These are phyloP conservation scores for Mycteria americana DNA, from an alignment of 2,797 vertebrate species.

Conservation along the genomic window DNA sequence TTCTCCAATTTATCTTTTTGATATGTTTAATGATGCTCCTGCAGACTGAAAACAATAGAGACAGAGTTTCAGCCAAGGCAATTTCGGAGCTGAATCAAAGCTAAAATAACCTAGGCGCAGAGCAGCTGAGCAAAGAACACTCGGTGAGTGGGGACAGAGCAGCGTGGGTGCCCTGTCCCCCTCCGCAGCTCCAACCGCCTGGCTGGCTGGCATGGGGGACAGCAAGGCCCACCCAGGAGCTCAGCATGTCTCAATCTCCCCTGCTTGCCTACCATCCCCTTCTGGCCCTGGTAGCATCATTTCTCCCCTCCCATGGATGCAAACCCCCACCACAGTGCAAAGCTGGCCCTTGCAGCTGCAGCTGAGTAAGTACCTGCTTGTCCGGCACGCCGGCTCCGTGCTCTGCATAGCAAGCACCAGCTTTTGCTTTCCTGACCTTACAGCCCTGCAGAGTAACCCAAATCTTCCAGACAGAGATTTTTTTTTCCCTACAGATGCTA, in stretches of 20 bases:
- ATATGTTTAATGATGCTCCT: constrained; percentile 13
- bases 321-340: not conserved
- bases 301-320: not conserved
- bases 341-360: not conserved
- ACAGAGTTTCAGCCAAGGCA: constrained; percentile 38
- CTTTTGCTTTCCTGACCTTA: not conserved
- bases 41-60: constrained; percentile 44
- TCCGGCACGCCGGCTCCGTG: not conserved
- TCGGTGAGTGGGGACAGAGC: not conserved
- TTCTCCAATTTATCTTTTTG: constrained; percentile 52
- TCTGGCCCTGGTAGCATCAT: not conserved
- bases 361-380: not conserved
- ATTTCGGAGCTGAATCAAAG: constrained; percentile 30
- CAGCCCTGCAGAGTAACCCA: constrained; percentile 4
- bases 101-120: not conserved
- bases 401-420: constrained; percentile 3
- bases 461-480: not conserved
- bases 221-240: not conserved
- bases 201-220: not conserved
- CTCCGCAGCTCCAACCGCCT: not conserved
- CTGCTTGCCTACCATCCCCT: not conserved
- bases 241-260: not conserved
- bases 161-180: not conserved
- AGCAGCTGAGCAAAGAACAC: constrained; percentile 5
- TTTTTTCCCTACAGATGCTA: not conserved